Conservation (phyloP, 1,140 invertebrate genomes). For the Neoseiulus cucumeris region DNA sequence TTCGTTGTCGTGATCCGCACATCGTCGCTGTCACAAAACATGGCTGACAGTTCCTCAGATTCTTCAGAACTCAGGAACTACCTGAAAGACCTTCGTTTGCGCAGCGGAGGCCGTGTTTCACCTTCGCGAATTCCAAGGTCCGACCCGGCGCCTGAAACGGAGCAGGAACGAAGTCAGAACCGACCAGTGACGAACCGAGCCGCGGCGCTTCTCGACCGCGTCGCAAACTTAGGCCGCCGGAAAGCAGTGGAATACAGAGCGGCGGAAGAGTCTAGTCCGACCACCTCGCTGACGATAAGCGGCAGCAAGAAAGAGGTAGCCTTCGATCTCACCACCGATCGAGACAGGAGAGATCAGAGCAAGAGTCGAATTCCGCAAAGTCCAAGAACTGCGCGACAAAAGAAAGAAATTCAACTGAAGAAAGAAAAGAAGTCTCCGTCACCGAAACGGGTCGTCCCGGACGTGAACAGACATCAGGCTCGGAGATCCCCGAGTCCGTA, state of each 20-base stretch:
- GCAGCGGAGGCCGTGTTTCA: neutral
- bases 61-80: conserved; percentile 5
- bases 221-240: neutral
- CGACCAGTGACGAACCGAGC: neutral
- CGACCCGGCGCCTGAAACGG: neutral
- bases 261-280: neutral
- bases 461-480: neutral
- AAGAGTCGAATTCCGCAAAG: neutral
- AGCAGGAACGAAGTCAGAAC: neutral
- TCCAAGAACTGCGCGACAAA: neutral
- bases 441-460: neutral
- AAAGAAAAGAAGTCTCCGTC: neutral
- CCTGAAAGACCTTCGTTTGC: neutral
- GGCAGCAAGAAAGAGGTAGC: neutral
- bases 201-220: neutral
- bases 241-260: neutral
- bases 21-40: neutral
- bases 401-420: neutral
- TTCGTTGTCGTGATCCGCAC: no score
- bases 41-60: conserved; percentile 6
- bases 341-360: neutral
- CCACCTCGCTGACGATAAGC: neutral
- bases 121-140: neutral
- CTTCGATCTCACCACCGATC: neutral
- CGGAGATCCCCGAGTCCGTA: neutral